Percentiles rank a stretch among this genome's conserved stretches.
Evolutionary conservation across 1,140 invertebrate species (phyloP).

Genomic region (Chionoecetes opilio): DNA sequence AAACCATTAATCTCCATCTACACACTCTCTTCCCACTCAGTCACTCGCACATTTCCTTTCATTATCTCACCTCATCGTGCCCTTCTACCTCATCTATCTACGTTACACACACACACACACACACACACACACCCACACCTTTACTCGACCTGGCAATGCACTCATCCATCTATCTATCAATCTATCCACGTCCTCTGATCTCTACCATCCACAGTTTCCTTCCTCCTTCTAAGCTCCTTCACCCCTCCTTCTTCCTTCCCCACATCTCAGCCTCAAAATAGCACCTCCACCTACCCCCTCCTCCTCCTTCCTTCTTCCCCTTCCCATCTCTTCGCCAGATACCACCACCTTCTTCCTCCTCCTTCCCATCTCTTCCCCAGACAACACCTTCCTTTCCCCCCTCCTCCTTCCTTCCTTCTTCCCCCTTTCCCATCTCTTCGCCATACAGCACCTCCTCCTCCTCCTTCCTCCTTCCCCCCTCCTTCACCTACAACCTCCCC

Average conservation of each 20-base stretch:
- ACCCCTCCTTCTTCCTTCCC: background rate
- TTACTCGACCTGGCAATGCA: background rate
- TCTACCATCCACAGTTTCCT: background rate
- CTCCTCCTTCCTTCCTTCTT: too few species aligned
- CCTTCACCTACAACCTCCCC: background rate
- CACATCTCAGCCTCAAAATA: background rate
- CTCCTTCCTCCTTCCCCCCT: too few species aligned
- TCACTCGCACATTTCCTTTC: background rate
- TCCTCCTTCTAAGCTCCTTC: background rate
- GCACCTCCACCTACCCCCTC: background rate
- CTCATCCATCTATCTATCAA: too few species aligned
- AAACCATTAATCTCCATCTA: background rate
- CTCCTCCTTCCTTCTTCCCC: background rate
- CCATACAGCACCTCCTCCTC: background rate
- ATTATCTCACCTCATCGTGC: constrained; percentile 1
- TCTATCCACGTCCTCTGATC: background rate
- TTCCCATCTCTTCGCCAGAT: background rate
- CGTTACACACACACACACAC: background rate
- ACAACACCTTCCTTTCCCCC: too few species aligned
- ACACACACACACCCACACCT: background rate
- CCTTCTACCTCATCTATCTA: background rate
- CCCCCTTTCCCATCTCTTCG: background rate
- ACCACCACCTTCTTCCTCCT: background rate
- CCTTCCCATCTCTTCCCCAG: too few species aligned
- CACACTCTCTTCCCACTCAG: background rate